Conservation (phyloP, 2,797 vertebrate genomes). For the Acanthopagrus latus region DNA sequence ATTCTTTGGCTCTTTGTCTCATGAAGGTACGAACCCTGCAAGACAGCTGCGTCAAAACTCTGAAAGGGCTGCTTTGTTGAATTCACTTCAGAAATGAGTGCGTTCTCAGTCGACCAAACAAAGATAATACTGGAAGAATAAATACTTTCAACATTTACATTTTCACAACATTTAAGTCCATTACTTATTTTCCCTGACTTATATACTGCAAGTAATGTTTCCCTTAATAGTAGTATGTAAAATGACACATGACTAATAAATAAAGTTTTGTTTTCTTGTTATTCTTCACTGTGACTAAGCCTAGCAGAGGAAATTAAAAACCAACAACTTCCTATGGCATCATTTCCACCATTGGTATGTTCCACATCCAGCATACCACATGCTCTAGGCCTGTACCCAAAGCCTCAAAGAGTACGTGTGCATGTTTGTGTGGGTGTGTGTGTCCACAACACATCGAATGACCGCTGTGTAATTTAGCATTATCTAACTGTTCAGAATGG, state of each 20-base stretch:
- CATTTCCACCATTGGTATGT: no score
- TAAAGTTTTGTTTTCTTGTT: slow-evolving; percentile 12
- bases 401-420: slow-evolving; percentile 3
- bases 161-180: no score
- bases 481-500: background rate
- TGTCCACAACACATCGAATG: slow-evolving; percentile 4
- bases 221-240: background rate
- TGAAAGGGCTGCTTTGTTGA: no score
- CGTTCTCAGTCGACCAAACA: background rate
- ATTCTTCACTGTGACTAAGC: background rate
- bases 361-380: slow-evolving; percentile 39
- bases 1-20: no score
- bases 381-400: slow-evolving; percentile 1
- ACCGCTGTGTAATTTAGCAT: background rate
- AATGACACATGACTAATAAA: background rate
- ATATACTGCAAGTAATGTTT: background rate
- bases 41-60: no score
- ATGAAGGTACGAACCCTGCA: no score
- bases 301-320: slow-evolving; percentile 40
- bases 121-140: no score
- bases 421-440: background rate
- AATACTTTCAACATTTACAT: no score
- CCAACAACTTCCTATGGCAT: slow-evolving; percentile 31
- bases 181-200: background rate
- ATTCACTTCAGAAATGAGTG: no score